phyloP scores from a whole-genome alignment of 2,888 invertebrate genomes.

The Amphiduros pacificus region DNA sequence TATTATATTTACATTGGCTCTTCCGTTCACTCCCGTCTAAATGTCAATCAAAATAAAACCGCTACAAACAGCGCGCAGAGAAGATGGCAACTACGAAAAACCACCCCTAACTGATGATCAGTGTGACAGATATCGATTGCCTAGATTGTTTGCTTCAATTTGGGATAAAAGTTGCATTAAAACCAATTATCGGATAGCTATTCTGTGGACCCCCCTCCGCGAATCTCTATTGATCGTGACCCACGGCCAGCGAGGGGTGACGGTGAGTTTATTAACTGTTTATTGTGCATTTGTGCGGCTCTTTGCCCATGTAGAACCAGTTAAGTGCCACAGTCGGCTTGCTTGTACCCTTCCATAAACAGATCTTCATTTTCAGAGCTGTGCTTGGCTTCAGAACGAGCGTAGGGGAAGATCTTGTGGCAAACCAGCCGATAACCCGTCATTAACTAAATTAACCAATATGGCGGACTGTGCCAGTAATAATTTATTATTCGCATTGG shows the following conservation, averaged over 20 bases:
- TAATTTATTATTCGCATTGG: slow-evolving; percentile 23
- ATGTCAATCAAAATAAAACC: background rate
- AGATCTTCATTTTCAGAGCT: too few relatives aligned
- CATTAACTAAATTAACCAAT: slow-evolving; percentile 34
- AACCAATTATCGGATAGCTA: slow-evolving; percentile 17
- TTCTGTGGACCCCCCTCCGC: slow-evolving; percentile 21
- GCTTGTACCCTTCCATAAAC: too few relatives aligned
- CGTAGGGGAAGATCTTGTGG: slow-evolving; percentile 9
- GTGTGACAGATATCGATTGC: too few relatives aligned
- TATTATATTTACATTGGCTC: slow-evolving; percentile 28
- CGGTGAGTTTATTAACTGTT: slow-evolving; percentile 25
- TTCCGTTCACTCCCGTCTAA: slow-evolving; percentile 21
- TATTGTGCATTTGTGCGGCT: slow-evolving; percentile 11
- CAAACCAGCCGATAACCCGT: slow-evolving; percentile 25
- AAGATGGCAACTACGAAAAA: too few relatives aligned
- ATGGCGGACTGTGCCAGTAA: slow-evolving; percentile 27
- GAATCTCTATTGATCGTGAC: slow-evolving; percentile 16
- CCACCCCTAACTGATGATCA: too few relatives aligned
- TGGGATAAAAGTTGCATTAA: too few relatives aligned
- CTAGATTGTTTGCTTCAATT: too few relatives aligned
- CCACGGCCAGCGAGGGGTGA: slow-evolving; percentile 17
- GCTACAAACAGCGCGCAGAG: too few relatives aligned
- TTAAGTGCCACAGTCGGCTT: too few relatives aligned
- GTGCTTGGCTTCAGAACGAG: background rate
- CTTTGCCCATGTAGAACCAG: background rate